Conservation (phyloP, 2,888 invertebrate genomes). For the Sesamia inferens region DNA sequence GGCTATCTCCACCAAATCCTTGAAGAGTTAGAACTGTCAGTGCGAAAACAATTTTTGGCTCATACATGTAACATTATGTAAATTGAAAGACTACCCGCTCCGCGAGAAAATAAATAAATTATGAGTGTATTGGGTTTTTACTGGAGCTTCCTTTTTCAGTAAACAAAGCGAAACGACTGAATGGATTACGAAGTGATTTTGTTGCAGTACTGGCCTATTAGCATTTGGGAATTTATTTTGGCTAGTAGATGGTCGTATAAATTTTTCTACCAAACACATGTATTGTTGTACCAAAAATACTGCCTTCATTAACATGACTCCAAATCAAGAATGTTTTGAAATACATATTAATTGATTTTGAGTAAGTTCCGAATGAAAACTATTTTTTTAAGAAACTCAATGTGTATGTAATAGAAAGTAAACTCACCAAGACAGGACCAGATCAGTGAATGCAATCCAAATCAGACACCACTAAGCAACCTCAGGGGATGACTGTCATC, state of each 20-base stretch:
- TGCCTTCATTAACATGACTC: background rate
- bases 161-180: background rate
- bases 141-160: background rate
- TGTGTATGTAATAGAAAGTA: constrained; percentile 12
- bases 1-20: background rate
- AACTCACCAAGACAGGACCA: constrained; percentile 66
- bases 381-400: background rate
- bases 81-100: background rate
- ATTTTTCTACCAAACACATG: constrained; percentile 29
- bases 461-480: constrained; percentile 62
- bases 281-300: background rate
- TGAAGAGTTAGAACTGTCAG: background rate
- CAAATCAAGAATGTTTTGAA: background rate
- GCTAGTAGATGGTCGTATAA: background rate
- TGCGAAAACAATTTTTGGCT: constrained; percentile 1
- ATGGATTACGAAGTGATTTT: background rate
- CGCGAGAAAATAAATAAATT: constrained; percentile 28
- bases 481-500: constrained; percentile 72
- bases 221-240: background rate
- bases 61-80: constrained; percentile 6
- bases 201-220: background rate
- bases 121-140: constrained; percentile 8
- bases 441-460: constrained; percentile 60
- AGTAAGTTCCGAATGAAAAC: background rate
- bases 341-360: constrained; percentile 21